These are phyloP conservation scores for Piezodorus guildinii DNA, from an alignment of 1,140 invertebrate species.

Conservation along the genomic window DNA sequence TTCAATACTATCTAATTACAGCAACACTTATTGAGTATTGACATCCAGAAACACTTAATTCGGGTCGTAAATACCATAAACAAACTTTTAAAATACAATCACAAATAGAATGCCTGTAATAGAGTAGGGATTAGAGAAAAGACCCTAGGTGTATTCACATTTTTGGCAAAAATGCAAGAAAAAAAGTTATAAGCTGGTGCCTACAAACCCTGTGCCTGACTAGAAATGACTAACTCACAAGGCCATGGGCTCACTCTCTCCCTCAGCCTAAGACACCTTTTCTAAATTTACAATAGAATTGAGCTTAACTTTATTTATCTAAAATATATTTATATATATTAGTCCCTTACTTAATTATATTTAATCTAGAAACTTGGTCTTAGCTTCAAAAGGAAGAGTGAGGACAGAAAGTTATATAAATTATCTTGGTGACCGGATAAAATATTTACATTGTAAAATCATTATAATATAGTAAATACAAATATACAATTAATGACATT, in stretches of 20 bases:
- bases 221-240: conserved; percentile 16
- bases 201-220: conserved; percentile 13
- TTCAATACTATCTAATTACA: no score
- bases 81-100: background rate
- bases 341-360: conserved; percentile 11
- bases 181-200: conserved; percentile 4
- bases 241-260: conserved; percentile 11
- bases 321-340: conserved; percentile 16
- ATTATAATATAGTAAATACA: conserved; percentile 5
- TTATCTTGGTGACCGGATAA: background rate
- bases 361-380: conserved; percentile 15
- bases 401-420: background rate
- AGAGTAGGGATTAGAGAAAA: no score
- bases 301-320: conserved; percentile 7
- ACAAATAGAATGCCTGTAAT: no score
- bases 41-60: conserved; percentile 1
- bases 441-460: conserved; percentile 5
- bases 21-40: no score
- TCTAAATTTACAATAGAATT: conserved; percentile 14
- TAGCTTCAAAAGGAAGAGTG: conserved; percentile 8
- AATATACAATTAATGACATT: conserved; percentile 11
- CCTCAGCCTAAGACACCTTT: conserved; percentile 4
- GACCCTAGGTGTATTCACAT: conserved; percentile 5
- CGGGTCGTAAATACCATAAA: conserved; percentile 2
- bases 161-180: conserved; percentile 7